phyloP scores from a whole-genome alignment of 1,140 invertebrate species.

The Drosophila arawakana region DNA sequence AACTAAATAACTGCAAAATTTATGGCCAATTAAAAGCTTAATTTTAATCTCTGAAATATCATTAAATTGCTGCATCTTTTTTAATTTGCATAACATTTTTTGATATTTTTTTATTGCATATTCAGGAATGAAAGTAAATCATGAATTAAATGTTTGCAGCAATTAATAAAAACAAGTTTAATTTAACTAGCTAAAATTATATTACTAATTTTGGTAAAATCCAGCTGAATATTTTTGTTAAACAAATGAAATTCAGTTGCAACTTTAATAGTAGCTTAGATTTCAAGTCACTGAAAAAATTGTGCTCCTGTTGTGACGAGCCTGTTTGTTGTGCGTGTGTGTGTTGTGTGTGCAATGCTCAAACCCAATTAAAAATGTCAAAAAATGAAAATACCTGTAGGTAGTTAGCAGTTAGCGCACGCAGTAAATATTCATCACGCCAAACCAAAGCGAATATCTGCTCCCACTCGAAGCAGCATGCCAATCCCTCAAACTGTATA shows the following conservation, averaged over 20 bases:
- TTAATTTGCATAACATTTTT: too few relatives aligned
- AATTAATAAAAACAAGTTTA: too few relatives aligned
- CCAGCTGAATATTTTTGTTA: too few relatives aligned
- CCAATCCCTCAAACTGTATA: neutral
- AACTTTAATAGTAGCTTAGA: slow-evolving; percentile 48
- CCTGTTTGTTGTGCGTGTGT: slow-evolving; percentile 4
- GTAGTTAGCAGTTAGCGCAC: slow-evolving; percentile 83
- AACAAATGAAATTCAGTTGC: slow-evolving; percentile 4
- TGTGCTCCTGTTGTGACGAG: slow-evolving; percentile 23
- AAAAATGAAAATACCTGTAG: slow-evolving; percentile 81
- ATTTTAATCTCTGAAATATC: too few relatives aligned
- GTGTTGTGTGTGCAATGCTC: slow-evolving; percentile 53
- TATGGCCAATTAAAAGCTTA: too few relatives aligned
- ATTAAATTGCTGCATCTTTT: too few relatives aligned
- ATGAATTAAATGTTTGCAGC: too few relatives aligned
- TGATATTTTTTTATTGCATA: too few relatives aligned
- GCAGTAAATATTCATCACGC: slow-evolving; percentile 82
- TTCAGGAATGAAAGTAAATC: too few relatives aligned
- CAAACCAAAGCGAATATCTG: slow-evolving; percentile 52
- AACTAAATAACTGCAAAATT: too few relatives aligned
- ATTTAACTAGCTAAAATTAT: too few relatives aligned
- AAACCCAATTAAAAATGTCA: slow-evolving; percentile 83
- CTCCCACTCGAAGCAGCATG: neutral
- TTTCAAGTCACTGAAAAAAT: slow-evolving; percentile 51
- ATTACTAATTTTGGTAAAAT: too few relatives aligned